phyloP scores from a whole-genome alignment of 2,797 vertebrate genomes.

The Orientallactaga sibirica region DNA sequence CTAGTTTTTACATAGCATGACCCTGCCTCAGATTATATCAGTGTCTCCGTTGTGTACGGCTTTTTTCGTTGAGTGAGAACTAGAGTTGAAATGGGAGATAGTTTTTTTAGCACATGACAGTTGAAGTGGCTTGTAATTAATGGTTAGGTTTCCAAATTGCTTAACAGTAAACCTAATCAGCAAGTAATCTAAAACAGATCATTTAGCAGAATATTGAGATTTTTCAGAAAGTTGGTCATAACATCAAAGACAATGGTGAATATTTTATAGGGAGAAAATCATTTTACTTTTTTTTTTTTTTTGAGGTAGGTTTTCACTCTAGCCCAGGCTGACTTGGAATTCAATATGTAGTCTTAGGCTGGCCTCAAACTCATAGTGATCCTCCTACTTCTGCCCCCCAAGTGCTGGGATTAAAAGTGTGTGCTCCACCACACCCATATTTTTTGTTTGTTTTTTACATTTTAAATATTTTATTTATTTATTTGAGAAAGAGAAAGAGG shows the following conservation, averaged over 20 bases:
- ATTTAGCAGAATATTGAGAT: neutral
- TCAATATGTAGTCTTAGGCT: neutral
- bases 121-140: conserved; percentile 1
- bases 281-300: neutral
- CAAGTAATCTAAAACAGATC: neutral
- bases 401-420: no score
- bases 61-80: neutral
- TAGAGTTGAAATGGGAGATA: neutral
- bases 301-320: neutral
- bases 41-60: neutral
- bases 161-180: conserved; percentile 3
- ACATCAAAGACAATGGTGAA: neutral
- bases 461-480: no score
- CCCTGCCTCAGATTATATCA: rapidly evolving
- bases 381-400: no score
- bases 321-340: neutral
- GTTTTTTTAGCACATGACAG: conserved; percentile 25
- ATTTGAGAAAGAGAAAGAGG: no score
- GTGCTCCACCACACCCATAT: no score
- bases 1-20: neutral
- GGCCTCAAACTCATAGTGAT: no score
- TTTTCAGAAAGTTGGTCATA: neutral
- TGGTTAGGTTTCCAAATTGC: conserved; percentile 39
- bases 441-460: no score
- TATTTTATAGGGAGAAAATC: conserved; percentile 13